phyloP scores from a whole-genome alignment of 2,113 vertebrate species.

The Chaetodon auriga region DNA sequence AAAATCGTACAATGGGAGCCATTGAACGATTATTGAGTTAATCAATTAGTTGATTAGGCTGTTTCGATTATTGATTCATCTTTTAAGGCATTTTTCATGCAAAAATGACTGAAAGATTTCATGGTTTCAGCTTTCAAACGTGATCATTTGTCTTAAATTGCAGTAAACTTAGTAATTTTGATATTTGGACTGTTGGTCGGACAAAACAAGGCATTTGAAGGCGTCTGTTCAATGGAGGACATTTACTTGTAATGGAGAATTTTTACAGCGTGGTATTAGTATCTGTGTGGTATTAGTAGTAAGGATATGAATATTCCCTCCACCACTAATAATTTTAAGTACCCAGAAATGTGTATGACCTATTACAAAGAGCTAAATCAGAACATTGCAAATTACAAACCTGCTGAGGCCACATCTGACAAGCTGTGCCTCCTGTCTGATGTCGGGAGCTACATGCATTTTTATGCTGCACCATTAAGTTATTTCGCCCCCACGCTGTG shows the following conservation, averaged over 20 bases:
- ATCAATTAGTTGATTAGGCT: background rate
- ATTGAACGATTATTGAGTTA: no score
- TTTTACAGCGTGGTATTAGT: background rate
- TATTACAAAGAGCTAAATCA: constrained; percentile 17
- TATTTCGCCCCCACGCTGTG: background rate
- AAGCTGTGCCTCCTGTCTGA: background rate
- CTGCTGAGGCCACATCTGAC: constrained; percentile 10
- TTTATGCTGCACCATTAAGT: background rate
- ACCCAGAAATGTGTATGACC: background rate
- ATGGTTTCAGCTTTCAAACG: background rate
- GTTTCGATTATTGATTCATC: no score
- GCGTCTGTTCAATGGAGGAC: background rate
- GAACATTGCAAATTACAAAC: constrained; percentile 6
- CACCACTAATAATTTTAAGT: background rate
- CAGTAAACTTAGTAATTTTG: no score
- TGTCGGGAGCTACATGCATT: background rate
- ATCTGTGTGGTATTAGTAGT: no score
- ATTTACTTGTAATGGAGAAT: background rate
- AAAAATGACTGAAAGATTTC: background rate
- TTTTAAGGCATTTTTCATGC: no score
- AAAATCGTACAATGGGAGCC: no score
- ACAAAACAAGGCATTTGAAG: background rate
- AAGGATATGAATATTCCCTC: background rate
- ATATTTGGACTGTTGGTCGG: no score
- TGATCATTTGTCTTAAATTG: background rate